Percentiles rank a stretch among this genome's conserved stretches.
Evolutionary conservation across 1,140 invertebrate species (phyloP).

Genomic region (Orussus abietinus): DNA sequence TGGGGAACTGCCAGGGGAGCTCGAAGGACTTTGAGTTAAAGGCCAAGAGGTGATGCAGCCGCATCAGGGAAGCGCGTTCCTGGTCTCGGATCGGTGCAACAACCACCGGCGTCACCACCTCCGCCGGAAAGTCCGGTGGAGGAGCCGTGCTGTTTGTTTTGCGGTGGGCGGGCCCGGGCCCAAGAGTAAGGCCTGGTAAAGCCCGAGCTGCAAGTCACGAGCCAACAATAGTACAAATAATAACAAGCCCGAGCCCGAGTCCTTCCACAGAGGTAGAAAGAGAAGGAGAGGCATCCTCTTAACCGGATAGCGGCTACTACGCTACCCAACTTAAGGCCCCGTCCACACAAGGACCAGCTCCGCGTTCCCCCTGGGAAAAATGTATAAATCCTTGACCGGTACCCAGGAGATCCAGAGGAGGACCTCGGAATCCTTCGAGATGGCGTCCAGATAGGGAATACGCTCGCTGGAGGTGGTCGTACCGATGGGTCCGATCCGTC

Average conservation of each 20-base stretch:
- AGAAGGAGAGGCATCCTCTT: constrained; percentile 31
- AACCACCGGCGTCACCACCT: no score
- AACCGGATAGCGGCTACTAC: constrained; percentile 33
- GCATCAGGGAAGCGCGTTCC: constrained; percentile 11
- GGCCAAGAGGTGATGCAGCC: no score
- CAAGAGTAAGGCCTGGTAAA: constrained; percentile 26
- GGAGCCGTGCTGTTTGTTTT: constrained; percentile 37
- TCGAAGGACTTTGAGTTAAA: no score
- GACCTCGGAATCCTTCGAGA: no score
- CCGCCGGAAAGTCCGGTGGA: constrained; percentile 1
- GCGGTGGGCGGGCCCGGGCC: constrained; percentile 36
- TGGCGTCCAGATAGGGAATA: not conserved
- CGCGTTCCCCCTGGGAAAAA: no score
- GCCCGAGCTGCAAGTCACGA: constrained; percentile 49
- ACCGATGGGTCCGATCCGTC: no score
- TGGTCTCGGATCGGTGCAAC: no score
- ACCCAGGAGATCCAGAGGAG: no score
- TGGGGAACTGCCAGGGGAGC: no score
- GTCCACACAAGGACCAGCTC: constrained; percentile 25
- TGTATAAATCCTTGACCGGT: no score
- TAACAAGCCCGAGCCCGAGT: constrained; percentile 41
- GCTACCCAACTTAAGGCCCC: constrained; percentile 25
- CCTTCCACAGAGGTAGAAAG: constrained; percentile 20
- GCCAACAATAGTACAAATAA: constrained; percentile 55
- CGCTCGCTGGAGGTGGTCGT: no score